These are phyloP conservation scores for Notarius quadriscutis DNA, from an alignment of 2,113 vertebrate species.

Conservation along the genomic window DNA sequence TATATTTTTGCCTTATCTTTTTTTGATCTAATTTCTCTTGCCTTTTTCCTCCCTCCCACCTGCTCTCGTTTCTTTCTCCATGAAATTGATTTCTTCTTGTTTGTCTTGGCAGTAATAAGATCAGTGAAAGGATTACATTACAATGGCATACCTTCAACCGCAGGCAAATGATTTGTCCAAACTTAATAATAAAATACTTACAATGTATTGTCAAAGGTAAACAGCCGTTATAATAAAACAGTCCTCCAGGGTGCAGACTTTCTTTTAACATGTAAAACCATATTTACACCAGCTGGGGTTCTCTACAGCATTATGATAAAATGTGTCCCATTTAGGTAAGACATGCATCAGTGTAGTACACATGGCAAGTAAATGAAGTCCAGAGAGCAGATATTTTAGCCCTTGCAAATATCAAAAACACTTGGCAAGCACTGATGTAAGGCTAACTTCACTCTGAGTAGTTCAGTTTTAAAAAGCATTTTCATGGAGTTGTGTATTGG, in stretches of 20 bases:
- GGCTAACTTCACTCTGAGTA: not conserved
- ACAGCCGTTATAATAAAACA: slow-evolving; percentile 97
- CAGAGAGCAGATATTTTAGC: slow-evolving; percentile 54
- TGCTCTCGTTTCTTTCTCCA: slow-evolving; percentile 67
- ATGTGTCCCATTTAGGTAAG: slow-evolving; percentile 83
- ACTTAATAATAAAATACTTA: slow-evolving; percentile 98
- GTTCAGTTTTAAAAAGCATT: not conserved
- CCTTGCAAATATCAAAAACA: slow-evolving; percentile 59
- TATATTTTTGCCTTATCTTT: slow-evolving; percentile 53
- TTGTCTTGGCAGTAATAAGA: slow-evolving; percentile 91
- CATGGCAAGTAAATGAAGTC: slow-evolving; percentile 61
- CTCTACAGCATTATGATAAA: slow-evolving; percentile 86
- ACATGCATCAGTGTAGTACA: slow-evolving; percentile 75
- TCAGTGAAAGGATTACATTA: slow-evolving; percentile 93
- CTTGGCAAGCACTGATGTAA: slow-evolving; percentile 49
- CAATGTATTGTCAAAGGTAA: slow-evolving; percentile 97
- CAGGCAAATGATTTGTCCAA: slow-evolving; percentile 99
- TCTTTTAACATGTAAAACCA: slow-evolving; percentile 90
- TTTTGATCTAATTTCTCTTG: slow-evolving; percentile 76
- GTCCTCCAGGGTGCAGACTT: slow-evolving; percentile 86
- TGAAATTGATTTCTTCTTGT: slow-evolving; percentile 89
- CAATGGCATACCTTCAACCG: slow-evolving; percentile 94
- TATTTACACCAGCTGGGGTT: slow-evolving; percentile 85
- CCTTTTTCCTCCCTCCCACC: slow-evolving; percentile 65
- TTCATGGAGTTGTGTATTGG: not conserved